Evolutionary conservation across 92 coral and sea anemone genomes (phyloP).

Genomic region (Heteractis magnifica): DNA sequence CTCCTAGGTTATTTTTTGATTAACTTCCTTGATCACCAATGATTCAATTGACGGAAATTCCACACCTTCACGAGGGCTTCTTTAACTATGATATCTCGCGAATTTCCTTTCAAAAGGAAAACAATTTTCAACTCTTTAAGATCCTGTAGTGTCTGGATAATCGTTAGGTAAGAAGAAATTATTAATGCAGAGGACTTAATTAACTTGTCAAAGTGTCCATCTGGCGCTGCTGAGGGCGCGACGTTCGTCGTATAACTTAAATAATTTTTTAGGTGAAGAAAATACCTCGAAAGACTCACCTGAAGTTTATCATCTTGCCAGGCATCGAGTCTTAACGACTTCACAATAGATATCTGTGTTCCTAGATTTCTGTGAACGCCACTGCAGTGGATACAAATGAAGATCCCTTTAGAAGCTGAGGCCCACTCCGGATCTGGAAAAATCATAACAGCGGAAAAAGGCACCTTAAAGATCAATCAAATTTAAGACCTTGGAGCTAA

Average conservation of each 20-base stretch:
- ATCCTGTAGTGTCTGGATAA: too few relatives aligned
- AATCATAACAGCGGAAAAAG: conserved; percentile 15
- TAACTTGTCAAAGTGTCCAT: neutral
- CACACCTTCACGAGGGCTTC: neutral
- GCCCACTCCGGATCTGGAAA: conserved; percentile 97
- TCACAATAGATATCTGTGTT: conserved; percentile 73
- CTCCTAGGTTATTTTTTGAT: neutral
- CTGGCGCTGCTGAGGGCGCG: neutral
- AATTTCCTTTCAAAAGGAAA: too few relatives aligned
- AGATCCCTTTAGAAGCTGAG: conserved; percentile 86
- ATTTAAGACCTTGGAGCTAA: neutral
- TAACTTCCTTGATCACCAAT: conserved; percentile 1
- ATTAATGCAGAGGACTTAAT: neutral
- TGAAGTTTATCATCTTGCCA: conserved; percentile 87
- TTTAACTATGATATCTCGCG: too few relatives aligned
- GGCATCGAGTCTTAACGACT: conserved; percentile 81
- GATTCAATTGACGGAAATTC: neutral
- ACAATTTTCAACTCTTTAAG: too few relatives aligned
- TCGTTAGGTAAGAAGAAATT: neutral
- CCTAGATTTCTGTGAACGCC: conserved; percentile 94
- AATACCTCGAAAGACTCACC: conserved; percentile 35
- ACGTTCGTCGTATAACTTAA: neutral
- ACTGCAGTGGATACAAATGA: conserved; percentile 94
- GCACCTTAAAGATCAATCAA: conserved; percentile 18
- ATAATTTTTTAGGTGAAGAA: neutral